Base-by-base conservation (phyloP, 2,888 invertebrate genomes). In the Amphiduros pacificus region DNA sequence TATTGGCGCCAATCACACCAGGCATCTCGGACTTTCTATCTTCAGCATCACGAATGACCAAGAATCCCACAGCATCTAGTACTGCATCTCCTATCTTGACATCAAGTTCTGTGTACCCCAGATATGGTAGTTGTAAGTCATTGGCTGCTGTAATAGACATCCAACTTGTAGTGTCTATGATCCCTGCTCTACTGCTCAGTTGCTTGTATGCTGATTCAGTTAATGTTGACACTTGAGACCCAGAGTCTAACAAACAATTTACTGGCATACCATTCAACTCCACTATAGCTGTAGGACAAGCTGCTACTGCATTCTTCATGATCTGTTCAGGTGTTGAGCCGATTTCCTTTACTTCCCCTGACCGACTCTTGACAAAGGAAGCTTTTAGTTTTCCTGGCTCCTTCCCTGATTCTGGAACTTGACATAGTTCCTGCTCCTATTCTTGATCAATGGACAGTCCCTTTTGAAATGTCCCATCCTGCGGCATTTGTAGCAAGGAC, bases 101-200 rank as follows among this genome's bases (percentile, higher is more conserved):
- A 44, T 44, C 44, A n/a, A 44, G 44, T 44, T 44, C 44, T 4
- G 22, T n/a, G n/a, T 44, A 44, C n/a, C 44, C 44, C 6, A n/a
- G 5, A 17, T 44, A 44, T 11, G 44, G 44, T 22, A 44, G 44
- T 44, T 44, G 44, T 4, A 44, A 4, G n/a, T 44, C 4, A 22
- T 44, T 44, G n/a, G 44, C 44, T 44, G 44, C 44, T 44, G 44
- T 44, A 4, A 44, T 44, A n/a, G n/a, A 20, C 44, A 44, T n/a
- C 44, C 44, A 44, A 11, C 9, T 4, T n/a, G 44, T 11, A 44
- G 44, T 44, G 22, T 44, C 44, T 9, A 44, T 44, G 6, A 44
- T 20, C n/a, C 22, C 44, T 9, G 9, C 36, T 11, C 9, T 17
- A 17, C 36, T 17, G 5, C n/a, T n/a, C 5, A 44, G 44, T 5